phyloP scores from a whole-genome alignment of 2,113 vertebrate species.

The Ammodytes marinus region DNA sequence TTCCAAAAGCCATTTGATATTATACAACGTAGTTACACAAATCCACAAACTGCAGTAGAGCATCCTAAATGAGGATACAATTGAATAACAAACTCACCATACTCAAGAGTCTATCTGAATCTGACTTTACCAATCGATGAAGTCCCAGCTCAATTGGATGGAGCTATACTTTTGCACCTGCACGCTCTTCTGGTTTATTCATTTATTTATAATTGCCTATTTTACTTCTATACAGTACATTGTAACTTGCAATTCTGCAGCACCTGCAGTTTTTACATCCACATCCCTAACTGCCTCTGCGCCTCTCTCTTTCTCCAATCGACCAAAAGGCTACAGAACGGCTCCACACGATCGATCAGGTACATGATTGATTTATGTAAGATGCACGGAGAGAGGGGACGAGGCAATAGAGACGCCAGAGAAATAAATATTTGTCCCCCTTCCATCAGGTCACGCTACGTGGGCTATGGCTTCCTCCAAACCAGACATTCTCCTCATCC shows the following conservation, averaged over 20 bases:
- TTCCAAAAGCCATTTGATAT: constrained; percentile 6
- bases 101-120: constrained; percentile 13
- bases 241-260: constrained; percentile 11
- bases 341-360: constrained; percentile 87
- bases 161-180: constrained; percentile 1
- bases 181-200: neutral
- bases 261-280: constrained; percentile 44
- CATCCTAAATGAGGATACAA: constrained; percentile 21
- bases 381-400: constrained; percentile 24
- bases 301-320: constrained; percentile 36
- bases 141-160: neutral
- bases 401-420: constrained; percentile 6
- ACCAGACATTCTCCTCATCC: constrained; percentile 97
- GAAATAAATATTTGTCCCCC: constrained; percentile 52
- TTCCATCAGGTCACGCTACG: constrained; percentile 93
- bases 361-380: constrained; percentile 78
- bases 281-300: constrained; percentile 44
- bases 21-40: neutral
- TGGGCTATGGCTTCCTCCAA: constrained; percentile 99
- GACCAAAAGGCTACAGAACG: constrained; percentile 83
- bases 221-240: constrained; percentile 23
- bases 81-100: constrained; percentile 2
- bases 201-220: neutral
- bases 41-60: neutral
- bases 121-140: constrained; percentile 36